These are phyloP conservation scores for Atta colombica DNA, from an alignment of 1,140 invertebrate genomes.

Conservation along the genomic window DNA sequence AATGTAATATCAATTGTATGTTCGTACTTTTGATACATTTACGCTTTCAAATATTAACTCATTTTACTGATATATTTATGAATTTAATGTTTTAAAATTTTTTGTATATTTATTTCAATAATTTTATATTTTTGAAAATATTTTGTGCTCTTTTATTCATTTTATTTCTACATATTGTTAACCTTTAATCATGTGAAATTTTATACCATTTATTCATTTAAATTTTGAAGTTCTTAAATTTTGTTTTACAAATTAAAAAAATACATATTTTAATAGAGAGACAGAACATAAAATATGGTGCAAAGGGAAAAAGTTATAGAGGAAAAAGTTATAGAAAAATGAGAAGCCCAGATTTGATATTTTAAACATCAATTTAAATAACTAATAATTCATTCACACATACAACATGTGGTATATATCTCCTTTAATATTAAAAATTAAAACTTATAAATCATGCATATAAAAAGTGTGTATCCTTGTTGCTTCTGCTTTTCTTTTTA, in stretches of 20 bases:
- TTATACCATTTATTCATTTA: not conserved
- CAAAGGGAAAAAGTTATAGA: not conserved
- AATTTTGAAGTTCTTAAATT: not conserved
- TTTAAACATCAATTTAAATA: conserved; percentile 74
- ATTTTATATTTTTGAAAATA: conserved; percentile 5
- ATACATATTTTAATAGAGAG: not conserved
- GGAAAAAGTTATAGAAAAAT: conserved; percentile 44
- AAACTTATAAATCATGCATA: conserved; percentile 71
- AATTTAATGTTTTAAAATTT: conserved; percentile 11
- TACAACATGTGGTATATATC: conserved; percentile 68
- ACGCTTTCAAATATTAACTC: not conserved
- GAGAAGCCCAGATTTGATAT: conserved; percentile 58
- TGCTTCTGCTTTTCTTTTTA: conserved; percentile 52
- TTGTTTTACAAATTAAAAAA: not conserved
- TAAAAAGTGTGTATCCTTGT: conserved; percentile 75
- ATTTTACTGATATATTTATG: not conserved
- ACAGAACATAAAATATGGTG: not conserved
- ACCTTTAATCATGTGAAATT: not conserved
- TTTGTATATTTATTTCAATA: not conserved
- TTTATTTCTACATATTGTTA: not conserved
- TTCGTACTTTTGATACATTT: not conserved
- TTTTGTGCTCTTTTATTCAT: not conserved
- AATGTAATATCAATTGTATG: not conserved
- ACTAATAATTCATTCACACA: conserved; percentile 69
- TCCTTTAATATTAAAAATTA: conserved; percentile 72